Evolutionary conservation across 2,888 invertebrate genomes (phyloP), one percentile per base, ranked within the genome.

Genomic region (Amblyteles armatorius): DNA sequence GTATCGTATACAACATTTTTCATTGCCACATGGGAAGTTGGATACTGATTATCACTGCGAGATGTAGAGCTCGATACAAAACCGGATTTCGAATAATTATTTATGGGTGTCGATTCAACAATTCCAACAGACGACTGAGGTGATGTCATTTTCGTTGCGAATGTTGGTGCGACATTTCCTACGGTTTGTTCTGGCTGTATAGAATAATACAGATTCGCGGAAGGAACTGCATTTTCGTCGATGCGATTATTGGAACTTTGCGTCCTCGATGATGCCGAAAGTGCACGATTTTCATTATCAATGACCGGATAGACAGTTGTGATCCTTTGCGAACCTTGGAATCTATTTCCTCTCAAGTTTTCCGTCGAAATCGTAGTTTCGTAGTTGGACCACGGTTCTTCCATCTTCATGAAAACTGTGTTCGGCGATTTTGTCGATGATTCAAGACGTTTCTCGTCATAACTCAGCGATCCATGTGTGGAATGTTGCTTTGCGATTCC

Each of bases 291-390:
- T 60, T 26, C n/a, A 60, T 7, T 11, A 1, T 6, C 48, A 9
- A 48, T 36, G 0, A 60, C 26, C n/a, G 73, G 44, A 74, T 74
- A 29, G 6, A 74, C n/a, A 11, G 26, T 74, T 29, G 73, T 29
- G 60, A 74, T 11, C 63, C 33, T 2, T 13, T 48, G 60, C 44
- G 5, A 63, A 48, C 5, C 13, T 44, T 29, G 26, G 0, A 63
- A 48, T 74, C 29, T 11, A 29, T n/a, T 63, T 44, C 5, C 11
- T 3, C 48, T 19, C 9, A n/a, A 36, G 36, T 16, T n/a, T 1
- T 29, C 33, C 13, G 13, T 19, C 16, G 16, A 6, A 22, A 57
- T 48, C 3, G 57, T 60, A 0, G 13, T 7, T 16, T 4, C 16
- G 0, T 57, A 57, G 6, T 69, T 6, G 19, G 57, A 13, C 13